A percentile compares a stretch with the other conserved stretches of the same genome.
These are phyloP conservation scores for Dryobotodes eremita DNA, from an alignment of 2,888 invertebrate genomes.

Conservation along the genomic window DNA sequence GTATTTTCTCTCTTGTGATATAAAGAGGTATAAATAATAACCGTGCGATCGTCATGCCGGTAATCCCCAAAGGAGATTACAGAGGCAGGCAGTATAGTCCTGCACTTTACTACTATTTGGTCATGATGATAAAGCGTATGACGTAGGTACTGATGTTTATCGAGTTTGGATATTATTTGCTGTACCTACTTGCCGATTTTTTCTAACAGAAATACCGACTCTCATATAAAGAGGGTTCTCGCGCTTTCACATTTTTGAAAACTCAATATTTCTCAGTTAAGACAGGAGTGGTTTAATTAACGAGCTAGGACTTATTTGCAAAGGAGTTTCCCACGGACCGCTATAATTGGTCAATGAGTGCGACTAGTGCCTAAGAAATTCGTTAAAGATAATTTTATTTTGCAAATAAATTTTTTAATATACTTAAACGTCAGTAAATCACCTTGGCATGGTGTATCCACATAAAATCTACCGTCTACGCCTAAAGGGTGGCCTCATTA, in stretches of 20 bases:
- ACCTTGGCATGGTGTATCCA: constrained; percentile 45
- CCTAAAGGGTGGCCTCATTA: constrained; percentile 55
- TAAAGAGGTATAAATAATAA: constrained; percentile 27
- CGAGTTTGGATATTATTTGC: neutral
- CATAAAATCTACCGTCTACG: constrained; percentile 47
- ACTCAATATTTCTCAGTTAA: neutral
- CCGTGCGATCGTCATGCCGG: constrained; percentile 14
- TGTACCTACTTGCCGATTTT: neutral
- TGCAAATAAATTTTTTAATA: constrained; percentile 22
- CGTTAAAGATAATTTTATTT: constrained; percentile 19
- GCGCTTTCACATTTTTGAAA: constrained; percentile 3
- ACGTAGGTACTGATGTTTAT: constrained; percentile 15
- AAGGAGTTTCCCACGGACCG: constrained; percentile 15
- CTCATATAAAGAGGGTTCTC: neutral
- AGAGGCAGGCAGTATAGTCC: constrained; percentile 3
- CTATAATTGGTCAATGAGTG: constrained; percentile 21
- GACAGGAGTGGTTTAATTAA: constrained; percentile 1
- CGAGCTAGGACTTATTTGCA: neutral
- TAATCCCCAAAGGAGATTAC: constrained; percentile 33
- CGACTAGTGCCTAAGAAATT: constrained; percentile 23
- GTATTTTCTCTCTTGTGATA: constrained; percentile 44
- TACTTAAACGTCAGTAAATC: constrained; percentile 8
- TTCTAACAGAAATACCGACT: neutral
- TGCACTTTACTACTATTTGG: constrained; percentile 5
- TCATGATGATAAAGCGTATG: constrained; percentile 12